phyloP scores from a whole-genome alignment of 2,113 vertebrate species.

The Phaethornis superciliosus region DNA sequence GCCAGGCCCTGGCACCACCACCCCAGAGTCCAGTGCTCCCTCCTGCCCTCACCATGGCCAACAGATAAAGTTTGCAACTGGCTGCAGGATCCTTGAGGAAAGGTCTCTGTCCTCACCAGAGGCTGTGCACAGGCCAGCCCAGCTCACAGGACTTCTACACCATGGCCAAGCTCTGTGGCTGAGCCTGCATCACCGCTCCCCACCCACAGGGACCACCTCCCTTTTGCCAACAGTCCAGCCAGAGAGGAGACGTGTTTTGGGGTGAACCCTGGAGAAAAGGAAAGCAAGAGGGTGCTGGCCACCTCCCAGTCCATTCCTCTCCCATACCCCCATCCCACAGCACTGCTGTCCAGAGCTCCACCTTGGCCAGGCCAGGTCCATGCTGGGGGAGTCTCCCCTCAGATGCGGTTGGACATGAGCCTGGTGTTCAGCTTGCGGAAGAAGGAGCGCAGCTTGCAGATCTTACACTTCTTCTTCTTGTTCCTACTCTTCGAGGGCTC shows the following conservation, averaged over 20 bases:
- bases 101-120: neutral
- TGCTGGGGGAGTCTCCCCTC: conserved; percentile 14
- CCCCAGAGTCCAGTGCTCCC: accelerated
- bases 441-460: conserved; percentile 88
- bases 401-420: conserved; percentile 94
- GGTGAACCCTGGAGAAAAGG: neutral
- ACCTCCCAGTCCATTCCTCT: neutral
- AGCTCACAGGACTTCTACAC: neutral
- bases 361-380: neutral
- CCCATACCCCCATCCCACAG: accelerated
- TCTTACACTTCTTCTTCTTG: conserved; percentile 87
- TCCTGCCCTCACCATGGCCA: neutral
- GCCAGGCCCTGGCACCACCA: neutral
- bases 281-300: neutral
- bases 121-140: neutral
- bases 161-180: accelerated
- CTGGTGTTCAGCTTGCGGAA: conserved; percentile 91
- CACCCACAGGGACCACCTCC: accelerated
- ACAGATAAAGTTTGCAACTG: neutral
- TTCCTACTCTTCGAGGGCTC: conserved; percentile 74
- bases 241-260: neutral
- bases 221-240: neutral
- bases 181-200: accelerated
- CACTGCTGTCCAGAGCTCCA: neutral
- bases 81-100: neutral